Evolutionary conservation across 2,888 invertebrate species (phyloP), one percentile per base, ranked within the genome.

Genomic region (Pachliopta kotzebuea): DNA sequence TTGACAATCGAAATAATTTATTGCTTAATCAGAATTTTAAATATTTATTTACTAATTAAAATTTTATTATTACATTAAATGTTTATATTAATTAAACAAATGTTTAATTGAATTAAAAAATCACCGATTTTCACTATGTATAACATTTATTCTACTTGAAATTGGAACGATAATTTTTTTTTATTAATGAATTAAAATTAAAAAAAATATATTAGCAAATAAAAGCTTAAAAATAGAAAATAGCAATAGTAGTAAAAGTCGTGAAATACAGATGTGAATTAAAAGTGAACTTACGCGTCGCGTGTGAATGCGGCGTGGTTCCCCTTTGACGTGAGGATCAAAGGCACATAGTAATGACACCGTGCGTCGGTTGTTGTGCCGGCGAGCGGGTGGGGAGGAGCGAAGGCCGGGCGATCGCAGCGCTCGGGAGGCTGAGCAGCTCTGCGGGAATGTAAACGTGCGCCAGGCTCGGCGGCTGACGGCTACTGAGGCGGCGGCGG

Each of bases 401-500:
- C 65, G 60, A 49, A 62, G 63, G 63, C 70, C 70, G 70, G 71
- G 67, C 69, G 68, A 66, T 66, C 71, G 70, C 70, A 63, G 67
- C 60, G 71, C 69, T 66, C 63, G 66, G 67, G 68, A 68, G 73
- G 77, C 74, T 76, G 74, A 77, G 75, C 70, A 73, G 72, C 70
- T 71, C 63, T 67, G 70, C 71, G 70, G 69, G 66, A 8, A 65
- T 42, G 23, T 4, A 52, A 67, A 67, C 70, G 63, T 67, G 70
- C 74, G 72, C 74, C 70, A 58, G 72, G 77, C 74, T 74, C 76
- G 79, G 81, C 81, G 81, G 88, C 91, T 88, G 86, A 89, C 83
- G 77, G 74, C 84, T 84, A 75, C 71, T 83, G 77, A 83, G 81
- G 78, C 76, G 87, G 83, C 89, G 79, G 78, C 79, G 81, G 78